These are phyloP conservation scores for Nyctibius bracteatus DNA, from an alignment of 2,113 vertebrate genomes.

Conservation along the genomic window DNA sequence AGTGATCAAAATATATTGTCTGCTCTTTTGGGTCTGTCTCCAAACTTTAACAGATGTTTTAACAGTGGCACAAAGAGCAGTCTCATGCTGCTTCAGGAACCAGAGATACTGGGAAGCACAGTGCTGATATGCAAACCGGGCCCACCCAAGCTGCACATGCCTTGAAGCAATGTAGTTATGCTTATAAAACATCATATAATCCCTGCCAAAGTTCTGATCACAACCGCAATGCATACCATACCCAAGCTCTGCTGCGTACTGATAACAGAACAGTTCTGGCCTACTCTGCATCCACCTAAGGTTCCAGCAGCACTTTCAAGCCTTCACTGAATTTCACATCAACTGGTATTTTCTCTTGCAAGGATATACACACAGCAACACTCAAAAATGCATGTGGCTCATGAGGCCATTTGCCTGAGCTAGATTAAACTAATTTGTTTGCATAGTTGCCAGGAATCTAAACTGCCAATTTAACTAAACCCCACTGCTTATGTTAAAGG, in stretches of 20 bases:
- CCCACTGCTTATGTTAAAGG: not conserved
- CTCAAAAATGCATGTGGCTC: not conserved
- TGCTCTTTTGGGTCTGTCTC: not conserved
- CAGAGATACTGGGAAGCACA: accelerated
- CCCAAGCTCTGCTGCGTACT: not conserved
- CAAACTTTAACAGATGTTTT: not conserved
- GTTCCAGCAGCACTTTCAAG: not conserved
- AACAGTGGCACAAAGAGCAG: not conserved
- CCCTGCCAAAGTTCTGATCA: not conserved
- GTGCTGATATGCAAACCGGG: not conserved
- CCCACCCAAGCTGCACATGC: not conserved
- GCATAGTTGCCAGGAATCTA: not conserved
- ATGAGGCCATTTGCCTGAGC: not conserved
- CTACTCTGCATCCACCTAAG: not conserved
- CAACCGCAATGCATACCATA: not conserved
- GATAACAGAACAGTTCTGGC: not conserved
- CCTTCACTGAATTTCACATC: not conserved
- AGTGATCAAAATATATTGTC: not conserved
- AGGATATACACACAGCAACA: not conserved
- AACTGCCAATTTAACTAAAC: not conserved
- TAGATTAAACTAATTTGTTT: not conserved
- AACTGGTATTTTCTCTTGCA: not conserved
- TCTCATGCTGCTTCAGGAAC: not conserved
- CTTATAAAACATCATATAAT: not conserved
- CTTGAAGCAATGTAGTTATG: not conserved